Conservation (phyloP, 2,113 vertebrate species). For the Nesoenas mayeri region DNA sequence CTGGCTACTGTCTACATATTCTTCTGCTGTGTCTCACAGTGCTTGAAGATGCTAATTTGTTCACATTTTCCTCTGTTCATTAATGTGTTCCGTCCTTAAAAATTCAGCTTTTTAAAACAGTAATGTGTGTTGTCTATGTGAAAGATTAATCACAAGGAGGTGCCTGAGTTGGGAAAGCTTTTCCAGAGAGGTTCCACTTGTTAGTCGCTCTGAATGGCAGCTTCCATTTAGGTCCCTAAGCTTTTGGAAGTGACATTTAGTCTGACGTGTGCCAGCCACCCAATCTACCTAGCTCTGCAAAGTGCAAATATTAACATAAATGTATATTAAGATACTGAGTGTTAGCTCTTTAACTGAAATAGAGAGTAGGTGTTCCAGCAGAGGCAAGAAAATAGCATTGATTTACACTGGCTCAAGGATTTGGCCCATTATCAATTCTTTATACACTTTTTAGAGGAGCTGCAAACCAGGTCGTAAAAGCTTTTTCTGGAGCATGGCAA, state of each 20-base stretch:
- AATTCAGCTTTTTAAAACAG: not conserved
- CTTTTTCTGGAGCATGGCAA: not conserved
- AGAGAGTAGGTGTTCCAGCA: not conserved
- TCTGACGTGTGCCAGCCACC: not conserved
- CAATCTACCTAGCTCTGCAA: not conserved
- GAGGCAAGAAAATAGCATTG: not conserved
- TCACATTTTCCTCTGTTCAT: not conserved
- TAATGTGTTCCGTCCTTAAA: not conserved
- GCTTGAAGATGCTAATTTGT: not conserved
- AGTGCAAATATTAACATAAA: constrained; percentile 1
- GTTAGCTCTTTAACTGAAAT: not conserved
- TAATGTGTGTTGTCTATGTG: not conserved
- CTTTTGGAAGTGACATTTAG: not conserved
- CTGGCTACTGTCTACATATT: not conserved
- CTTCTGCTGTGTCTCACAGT: not conserved
- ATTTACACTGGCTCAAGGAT: not conserved
- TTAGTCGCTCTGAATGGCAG: not conserved
- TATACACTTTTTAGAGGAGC: not conserved
- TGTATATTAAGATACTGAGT: not conserved
- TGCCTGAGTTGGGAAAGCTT: not conserved
- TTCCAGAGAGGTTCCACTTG: not conserved
- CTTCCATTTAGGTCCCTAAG: not conserved
- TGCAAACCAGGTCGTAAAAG: not conserved
- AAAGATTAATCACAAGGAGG: not conserved
- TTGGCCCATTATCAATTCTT: not conserved